phyloP scores from a whole-genome alignment of 2,113 vertebrate genomes.

The Neogale vison region DNA sequence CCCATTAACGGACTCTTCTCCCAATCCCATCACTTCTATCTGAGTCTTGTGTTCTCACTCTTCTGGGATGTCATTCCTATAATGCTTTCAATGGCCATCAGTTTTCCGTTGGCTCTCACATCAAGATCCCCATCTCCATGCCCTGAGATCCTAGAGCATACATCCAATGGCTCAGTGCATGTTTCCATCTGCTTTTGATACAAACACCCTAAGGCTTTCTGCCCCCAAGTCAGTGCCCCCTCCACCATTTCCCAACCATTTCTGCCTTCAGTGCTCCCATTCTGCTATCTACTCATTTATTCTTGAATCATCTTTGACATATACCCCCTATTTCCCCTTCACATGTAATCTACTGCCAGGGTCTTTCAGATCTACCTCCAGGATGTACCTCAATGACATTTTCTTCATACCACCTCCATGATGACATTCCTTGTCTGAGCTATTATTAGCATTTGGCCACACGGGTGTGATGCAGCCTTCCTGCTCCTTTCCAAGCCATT shows the following conservation, averaged over 20 bases:
- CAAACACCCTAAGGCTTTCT: neutral
- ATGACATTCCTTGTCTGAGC: too few relatives aligned
- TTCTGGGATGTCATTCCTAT: neutral
- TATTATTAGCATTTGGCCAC: neutral
- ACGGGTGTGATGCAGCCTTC: neutral
- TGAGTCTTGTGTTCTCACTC: neutral
- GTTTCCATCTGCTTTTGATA: neutral
- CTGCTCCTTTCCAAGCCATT: neutral
- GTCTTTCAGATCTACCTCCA: neutral
- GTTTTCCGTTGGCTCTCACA: neutral
- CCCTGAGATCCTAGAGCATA: neutral
- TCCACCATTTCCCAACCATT: too few relatives aligned
- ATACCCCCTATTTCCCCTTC: neutral
- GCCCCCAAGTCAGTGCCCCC: too few relatives aligned
- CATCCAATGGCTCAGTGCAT: rapidly evolving
- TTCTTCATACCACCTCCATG: neutral
- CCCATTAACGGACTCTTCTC: neutral
- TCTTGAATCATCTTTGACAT: neutral
- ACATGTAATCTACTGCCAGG: neutral
- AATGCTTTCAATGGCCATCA: neutral
- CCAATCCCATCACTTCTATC: too few relatives aligned
- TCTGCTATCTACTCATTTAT: neutral
- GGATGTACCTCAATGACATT: too few relatives aligned
- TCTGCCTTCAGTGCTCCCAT: neutral
- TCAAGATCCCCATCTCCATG: too few relatives aligned